Conservation (phyloP, 2,888 invertebrate species). For the Lasioglossum vierecki region DNA sequence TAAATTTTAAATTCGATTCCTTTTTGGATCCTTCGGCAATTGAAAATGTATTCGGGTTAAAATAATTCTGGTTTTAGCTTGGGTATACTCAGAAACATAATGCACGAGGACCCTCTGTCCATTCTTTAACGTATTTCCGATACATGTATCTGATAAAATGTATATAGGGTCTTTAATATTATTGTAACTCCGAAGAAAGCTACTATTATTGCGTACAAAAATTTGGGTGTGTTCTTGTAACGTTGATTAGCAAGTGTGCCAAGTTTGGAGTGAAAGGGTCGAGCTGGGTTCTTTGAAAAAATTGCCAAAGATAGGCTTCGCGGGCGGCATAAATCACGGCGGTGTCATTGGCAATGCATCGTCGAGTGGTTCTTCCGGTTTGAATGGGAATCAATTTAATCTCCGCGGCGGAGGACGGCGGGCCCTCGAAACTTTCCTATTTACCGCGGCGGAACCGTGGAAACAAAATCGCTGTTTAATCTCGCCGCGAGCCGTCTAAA, state of each 20-base stretch:
- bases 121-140: too few species aligned
- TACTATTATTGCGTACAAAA: background rate
- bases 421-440: background rate
- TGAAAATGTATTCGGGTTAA: too few species aligned
- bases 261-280: background rate
- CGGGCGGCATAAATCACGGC: slow-evolving; percentile 37
- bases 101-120: too few species aligned
- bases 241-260: background rate
- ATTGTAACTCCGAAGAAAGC: background rate
- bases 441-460: background rate
- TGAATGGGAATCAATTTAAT: slow-evolving; percentile 6
- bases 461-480: slow-evolving; percentile 19
- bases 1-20: too few species aligned
- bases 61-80: too few species aligned
- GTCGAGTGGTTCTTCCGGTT: background rate
- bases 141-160: too few species aligned
- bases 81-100: too few species aligned
- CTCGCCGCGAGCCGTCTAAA: slow-evolving; percentile 23
- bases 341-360: slow-evolving; percentile 38
- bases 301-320: background rate
- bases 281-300: background rate
- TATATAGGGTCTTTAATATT: too few species aligned
- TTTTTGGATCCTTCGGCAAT: too few species aligned
- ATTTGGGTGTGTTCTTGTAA: background rate
- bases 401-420: background rate